Percentiles rank a stretch among this genome's conserved stretches.
Evolutionary conservation across 2,113 vertebrate species (phyloP).

Genomic region (Monarcha castaneiventris): DNA sequence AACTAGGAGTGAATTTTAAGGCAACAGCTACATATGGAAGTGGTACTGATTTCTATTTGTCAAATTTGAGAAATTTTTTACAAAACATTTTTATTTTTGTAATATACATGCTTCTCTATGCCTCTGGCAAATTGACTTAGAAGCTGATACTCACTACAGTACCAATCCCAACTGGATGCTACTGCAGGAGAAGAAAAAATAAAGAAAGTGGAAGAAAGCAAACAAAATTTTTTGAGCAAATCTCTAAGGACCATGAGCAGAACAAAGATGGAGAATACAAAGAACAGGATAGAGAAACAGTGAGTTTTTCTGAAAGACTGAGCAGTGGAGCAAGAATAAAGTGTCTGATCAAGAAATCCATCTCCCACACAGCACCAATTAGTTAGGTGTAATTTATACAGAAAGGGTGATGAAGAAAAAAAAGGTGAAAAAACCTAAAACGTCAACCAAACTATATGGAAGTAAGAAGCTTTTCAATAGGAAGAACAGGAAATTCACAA

Average conservation of each 20-base stretch:
- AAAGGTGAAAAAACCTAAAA: rapidly evolving
- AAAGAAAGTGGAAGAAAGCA: background rate
- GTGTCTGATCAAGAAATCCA: background rate
- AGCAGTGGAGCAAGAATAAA: background rate
- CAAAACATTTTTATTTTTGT: background rate
- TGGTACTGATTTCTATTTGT: background rate
- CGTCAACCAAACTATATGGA: background rate
- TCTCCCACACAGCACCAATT: background rate
- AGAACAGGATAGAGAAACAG: background rate
- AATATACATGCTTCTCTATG: background rate
- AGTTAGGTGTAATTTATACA: background rate
- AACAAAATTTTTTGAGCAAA: background rate
- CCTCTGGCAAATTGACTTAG: background rate
- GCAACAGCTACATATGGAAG: background rate
- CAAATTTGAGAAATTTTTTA: background rate
- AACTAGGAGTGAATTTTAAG: background rate
- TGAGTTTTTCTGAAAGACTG: background rate
- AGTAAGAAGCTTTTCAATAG: background rate
- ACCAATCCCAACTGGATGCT: background rate
- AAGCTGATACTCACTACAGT: background rate
- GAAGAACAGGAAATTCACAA: background rate
- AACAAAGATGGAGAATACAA: background rate
- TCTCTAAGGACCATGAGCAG: background rate
- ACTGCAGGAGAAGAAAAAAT: background rate
- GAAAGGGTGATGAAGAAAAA: background rate